These are phyloP conservation scores for Triops longicaudatus DNA, from an alignment of 1,140 invertebrate genomes.

Conservation along the genomic window DNA sequence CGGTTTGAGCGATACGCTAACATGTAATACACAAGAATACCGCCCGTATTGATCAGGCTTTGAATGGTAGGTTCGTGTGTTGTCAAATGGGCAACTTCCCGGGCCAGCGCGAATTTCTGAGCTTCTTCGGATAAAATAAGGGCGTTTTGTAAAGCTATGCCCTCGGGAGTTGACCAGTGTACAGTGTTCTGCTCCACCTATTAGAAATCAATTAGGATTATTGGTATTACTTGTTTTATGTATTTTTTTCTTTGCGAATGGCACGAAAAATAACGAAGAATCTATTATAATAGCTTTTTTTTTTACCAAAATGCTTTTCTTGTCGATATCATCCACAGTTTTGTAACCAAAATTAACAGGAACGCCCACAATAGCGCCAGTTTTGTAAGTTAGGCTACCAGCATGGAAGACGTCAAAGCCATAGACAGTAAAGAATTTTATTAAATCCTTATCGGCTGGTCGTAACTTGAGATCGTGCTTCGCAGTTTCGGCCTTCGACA, in stretches of 20 bases:
- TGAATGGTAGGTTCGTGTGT: conserved; percentile 48
- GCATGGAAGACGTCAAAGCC: conserved; percentile 54
- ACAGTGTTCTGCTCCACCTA: conserved; percentile 43
- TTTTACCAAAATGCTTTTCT: conserved; percentile 43
- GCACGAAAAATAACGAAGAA: conserved; percentile 10
- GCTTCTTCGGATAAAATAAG: conserved; percentile 61
- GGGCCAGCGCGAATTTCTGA: conserved; percentile 65
- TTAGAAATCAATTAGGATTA: conserved; percentile 3
- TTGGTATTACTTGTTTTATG: no score
- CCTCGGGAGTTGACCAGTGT: conserved; percentile 51
- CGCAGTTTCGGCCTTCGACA: conserved; percentile 42
- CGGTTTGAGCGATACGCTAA: conserved; percentile 44
- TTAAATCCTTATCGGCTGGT: conserved; percentile 36
- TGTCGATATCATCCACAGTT: conserved; percentile 42
- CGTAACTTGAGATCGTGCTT: conserved; percentile 45
- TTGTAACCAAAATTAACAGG: conserved; percentile 52
- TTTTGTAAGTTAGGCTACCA: conserved; percentile 41
- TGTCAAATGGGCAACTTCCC: conserved; percentile 53
- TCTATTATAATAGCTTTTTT: conserved; percentile 3
- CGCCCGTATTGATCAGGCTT: conserved; percentile 42
- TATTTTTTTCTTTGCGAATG: no score
- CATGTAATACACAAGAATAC: conserved; percentile 44
- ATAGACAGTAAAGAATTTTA: conserved; percentile 50
- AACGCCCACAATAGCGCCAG: conserved; percentile 52
- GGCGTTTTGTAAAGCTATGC: conserved; percentile 51